A percentile compares a stretch with the other conserved stretches of the same genome.
Conservation (phyloP, 2,113 vertebrate genomes). For the Lanius collurio region DNA sequence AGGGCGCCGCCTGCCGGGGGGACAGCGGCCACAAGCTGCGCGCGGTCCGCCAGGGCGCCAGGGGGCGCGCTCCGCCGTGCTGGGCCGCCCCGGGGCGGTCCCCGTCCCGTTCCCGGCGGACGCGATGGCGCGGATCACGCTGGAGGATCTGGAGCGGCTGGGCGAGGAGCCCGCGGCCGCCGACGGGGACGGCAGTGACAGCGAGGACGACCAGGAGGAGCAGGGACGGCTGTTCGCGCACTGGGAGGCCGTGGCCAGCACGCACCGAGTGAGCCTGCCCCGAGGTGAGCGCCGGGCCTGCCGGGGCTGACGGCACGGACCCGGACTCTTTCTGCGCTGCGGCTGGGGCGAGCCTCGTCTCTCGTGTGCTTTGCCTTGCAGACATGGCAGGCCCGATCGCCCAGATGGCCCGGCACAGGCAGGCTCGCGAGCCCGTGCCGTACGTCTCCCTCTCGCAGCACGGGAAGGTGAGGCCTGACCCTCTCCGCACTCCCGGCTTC, state of each 20-base stretch:
- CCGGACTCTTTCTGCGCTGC: background rate
- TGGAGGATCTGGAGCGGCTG: conserved; percentile 79
- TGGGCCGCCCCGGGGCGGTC: conserved; percentile 2
- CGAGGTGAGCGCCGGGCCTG: conserved; percentile 62
- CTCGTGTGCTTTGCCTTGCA: conserved; percentile 56
- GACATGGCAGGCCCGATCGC: conserved; percentile 83
- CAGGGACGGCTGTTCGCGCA: conserved; percentile 70
- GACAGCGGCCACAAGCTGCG: too few relatives aligned
- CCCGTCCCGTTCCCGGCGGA: background rate
- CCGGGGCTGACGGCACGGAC: background rate
- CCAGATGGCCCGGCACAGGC: conserved; percentile 79
- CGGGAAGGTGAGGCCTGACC: conserved; percentile 75
- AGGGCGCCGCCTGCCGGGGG: background rate
- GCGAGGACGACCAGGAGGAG: conserved; percentile 42
- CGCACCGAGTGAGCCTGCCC: conserved; percentile 82
- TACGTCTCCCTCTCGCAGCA: conserved; percentile 62
- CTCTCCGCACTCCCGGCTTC: accelerated
- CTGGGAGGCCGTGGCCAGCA: conserved; percentile 81
- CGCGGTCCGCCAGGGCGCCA: background rate
- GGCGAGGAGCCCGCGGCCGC: conserved; percentile 69
- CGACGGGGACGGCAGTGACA: conserved; percentile 25
- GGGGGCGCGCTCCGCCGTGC: background rate
- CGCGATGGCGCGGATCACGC: conserved; percentile 80
- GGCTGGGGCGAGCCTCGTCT: background rate
- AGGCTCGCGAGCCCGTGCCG: conserved; percentile 74